These are phyloP conservation scores for Catonia carolina DNA, from an alignment of 2,888 invertebrate genomes.

Conservation along the genomic window DNA sequence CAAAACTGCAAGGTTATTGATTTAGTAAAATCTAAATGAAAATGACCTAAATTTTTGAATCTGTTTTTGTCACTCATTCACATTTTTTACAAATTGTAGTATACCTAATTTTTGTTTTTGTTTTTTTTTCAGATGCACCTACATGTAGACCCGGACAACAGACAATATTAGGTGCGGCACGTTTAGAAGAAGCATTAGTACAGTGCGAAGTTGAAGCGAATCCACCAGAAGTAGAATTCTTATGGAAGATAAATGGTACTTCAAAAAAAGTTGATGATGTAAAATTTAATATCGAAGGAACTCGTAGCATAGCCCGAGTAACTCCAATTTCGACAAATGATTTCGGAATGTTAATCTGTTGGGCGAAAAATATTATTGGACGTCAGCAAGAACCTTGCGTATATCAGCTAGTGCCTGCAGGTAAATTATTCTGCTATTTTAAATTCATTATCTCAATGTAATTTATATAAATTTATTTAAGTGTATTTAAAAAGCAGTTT, in stretches of 20 bases:
- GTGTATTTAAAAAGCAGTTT: too few relatives aligned
- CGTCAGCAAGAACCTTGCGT: constrained; percentile 65
- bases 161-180: constrained; percentile 63
- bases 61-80: too few relatives aligned
- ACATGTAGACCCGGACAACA: constrained; percentile 63
- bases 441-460: too few relatives aligned
- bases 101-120: neutral
- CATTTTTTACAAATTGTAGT: too few relatives aligned
- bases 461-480: too few relatives aligned
- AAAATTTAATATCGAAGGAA: constrained; percentile 53
- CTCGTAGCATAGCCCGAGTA: constrained; percentile 59
- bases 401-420: constrained; percentile 66
- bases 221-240: constrained; percentile 61
- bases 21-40: too few relatives aligned
- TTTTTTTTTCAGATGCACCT: constrained; percentile 54
- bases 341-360: constrained; percentile 67
- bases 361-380: constrained; percentile 67
- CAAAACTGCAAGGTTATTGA: too few relatives aligned
- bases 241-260: constrained; percentile 67
- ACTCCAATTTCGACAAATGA: constrained; percentile 64
- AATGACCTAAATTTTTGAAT: too few relatives aligned
- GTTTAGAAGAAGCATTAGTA: constrained; percentile 60
- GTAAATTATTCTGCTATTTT: constrained; percentile 42
- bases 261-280: constrained; percentile 59
- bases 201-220: constrained; percentile 69